Percentiles rank a stretch among this genome's conserved stretches.
These are phyloP conservation scores for Pelobates cultripes DNA, from an alignment of 2,797 vertebrate species.

Conservation along the genomic window DNA sequence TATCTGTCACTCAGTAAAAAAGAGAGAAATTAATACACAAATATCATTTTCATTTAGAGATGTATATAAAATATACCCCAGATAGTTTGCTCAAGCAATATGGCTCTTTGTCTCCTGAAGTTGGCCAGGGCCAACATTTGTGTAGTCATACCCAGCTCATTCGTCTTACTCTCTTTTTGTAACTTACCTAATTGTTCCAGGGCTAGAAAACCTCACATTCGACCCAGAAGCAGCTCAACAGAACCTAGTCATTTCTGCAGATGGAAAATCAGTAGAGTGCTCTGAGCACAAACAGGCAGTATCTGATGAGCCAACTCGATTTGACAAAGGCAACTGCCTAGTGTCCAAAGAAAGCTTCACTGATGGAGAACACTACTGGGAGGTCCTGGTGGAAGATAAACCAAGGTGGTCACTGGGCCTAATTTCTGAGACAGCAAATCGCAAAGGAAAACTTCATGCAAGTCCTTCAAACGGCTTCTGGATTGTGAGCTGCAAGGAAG, in stretches of 20 bases:
- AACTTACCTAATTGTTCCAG: constrained; percentile 43
- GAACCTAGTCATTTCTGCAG: constrained; percentile 62
- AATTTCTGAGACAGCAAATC: constrained; percentile 59
- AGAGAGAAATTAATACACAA: too few relatives aligned
- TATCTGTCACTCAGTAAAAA: too few relatives aligned
- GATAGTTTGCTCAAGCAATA: too few relatives aligned
- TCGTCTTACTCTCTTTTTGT: too few relatives aligned
- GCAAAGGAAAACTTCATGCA: constrained; percentile 66
- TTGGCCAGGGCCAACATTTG: too few relatives aligned
- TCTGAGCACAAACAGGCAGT: constrained; percentile 63
- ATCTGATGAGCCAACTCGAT: constrained; percentile 59
- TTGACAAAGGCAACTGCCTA: constrained; percentile 68
- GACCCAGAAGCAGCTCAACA: constrained; percentile 67
- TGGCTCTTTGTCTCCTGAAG: too few relatives aligned
- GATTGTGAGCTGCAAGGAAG: constrained; percentile 65
- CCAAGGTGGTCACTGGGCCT: constrained; percentile 67
- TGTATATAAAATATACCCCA: too few relatives aligned
- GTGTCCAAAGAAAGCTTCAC: constrained; percentile 64
- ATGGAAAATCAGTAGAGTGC: constrained; percentile 63
- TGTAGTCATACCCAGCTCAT: too few relatives aligned
- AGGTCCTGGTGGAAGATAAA: constrained; percentile 69
- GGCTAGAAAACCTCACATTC: constrained; percentile 62
- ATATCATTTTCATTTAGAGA: too few relatives aligned
- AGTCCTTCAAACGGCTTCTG: constrained; percentile 68
- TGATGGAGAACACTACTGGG: constrained; percentile 70